These are phyloP conservation scores for Melanotaenia maccullochi DNA, from an alignment of 2,797 vertebrate species.

Conservation along the genomic window DNA sequence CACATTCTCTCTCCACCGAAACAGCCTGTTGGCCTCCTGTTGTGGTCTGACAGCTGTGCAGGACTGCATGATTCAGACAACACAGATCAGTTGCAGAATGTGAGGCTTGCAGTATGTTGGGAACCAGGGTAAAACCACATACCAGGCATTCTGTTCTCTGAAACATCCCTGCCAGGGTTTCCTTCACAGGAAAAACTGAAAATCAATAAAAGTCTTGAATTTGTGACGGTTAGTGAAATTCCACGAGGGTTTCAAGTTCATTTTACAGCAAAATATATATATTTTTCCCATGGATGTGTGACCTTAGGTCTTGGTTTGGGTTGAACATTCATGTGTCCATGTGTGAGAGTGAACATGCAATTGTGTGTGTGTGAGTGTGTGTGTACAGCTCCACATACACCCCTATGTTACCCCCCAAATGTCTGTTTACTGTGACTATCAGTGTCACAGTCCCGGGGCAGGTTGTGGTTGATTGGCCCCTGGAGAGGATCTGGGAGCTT, in stretches of 20 bases:
- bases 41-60: slow-evolving; percentile 81
- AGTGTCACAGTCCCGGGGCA: slow-evolving; percentile 44
- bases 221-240: slow-evolving; percentile 29
- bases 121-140: slow-evolving; percentile 80
- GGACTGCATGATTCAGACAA: slow-evolving; percentile 79
- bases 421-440: slow-evolving; percentile 59
- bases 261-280: slow-evolving; percentile 4
- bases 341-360: slow-evolving; percentile 22
- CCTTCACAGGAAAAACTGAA: slow-evolving; percentile 52
- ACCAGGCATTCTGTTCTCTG: slow-evolving; percentile 71
- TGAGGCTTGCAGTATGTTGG: slow-evolving; percentile 77
- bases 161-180: slow-evolving; percentile 63
- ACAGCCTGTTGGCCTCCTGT: slow-evolving; percentile 60
- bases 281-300: slow-evolving; percentile 11
- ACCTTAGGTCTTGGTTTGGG: slow-evolving; percentile 47
- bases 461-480: slow-evolving; percentile 55
- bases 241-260: not conserved
- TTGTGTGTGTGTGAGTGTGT: slow-evolving; percentile 24
- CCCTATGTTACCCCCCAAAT: slow-evolving; percentile 2
- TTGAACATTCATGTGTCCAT: slow-evolving; percentile 27
- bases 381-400: slow-evolving; percentile 14
- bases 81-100: slow-evolving; percentile 84
- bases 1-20: slow-evolving; percentile 46
- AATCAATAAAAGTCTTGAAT: slow-evolving; percentile 52
- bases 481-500: slow-evolving; percentile 60